These are phyloP conservation scores for Thera obeliscata DNA, from an alignment of 2,888 invertebrate genomes.

Conservation along the genomic window DNA sequence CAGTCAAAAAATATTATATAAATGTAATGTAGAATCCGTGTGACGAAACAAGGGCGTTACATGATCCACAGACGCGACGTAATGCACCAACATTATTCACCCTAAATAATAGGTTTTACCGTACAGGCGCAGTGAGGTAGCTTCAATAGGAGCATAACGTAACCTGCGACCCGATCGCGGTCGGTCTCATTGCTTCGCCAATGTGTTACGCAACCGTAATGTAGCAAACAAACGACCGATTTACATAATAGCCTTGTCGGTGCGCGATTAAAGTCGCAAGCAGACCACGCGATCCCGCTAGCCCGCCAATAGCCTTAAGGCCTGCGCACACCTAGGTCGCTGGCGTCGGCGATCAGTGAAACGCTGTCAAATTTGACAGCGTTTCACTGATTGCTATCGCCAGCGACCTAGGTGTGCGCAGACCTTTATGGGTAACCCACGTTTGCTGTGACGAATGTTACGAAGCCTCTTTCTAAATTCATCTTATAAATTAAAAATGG, in stretches of 20 bases:
- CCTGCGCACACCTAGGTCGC: neutral
- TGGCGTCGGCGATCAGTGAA: too few species aligned
- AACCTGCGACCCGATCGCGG: slow-evolving; percentile 71
- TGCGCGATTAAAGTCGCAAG: slow-evolving; percentile 65
- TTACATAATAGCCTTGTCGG: slow-evolving; percentile 78
- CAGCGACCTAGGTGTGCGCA: too few species aligned
- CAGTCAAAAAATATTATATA: slow-evolving; percentile 23
- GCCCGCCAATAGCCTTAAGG: neutral
- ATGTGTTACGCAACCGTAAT: slow-evolving; percentile 71
- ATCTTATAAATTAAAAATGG: too few species aligned
- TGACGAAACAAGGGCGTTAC: slow-evolving; percentile 29
- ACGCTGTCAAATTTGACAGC: too few species aligned
- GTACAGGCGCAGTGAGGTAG: slow-evolving; percentile 40
- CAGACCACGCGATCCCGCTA: slow-evolving; percentile 55
- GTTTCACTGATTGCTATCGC: too few species aligned
- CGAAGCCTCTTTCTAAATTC: neutral
- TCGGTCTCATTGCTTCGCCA: slow-evolving; percentile 68
- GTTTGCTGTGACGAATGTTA: neutral
- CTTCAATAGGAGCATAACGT: slow-evolving; percentile 51
- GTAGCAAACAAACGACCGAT: slow-evolving; percentile 77
- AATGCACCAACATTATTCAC: slow-evolving; percentile 22
- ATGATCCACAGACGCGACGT: slow-evolving; percentile 20
- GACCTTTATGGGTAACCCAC: too few species aligned
- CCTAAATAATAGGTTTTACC: slow-evolving; percentile 29
- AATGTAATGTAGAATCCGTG: slow-evolving; percentile 25